phyloP scores from a whole-genome alignment of 2,888 invertebrate genomes.

The Euzetes globulus region DNA sequence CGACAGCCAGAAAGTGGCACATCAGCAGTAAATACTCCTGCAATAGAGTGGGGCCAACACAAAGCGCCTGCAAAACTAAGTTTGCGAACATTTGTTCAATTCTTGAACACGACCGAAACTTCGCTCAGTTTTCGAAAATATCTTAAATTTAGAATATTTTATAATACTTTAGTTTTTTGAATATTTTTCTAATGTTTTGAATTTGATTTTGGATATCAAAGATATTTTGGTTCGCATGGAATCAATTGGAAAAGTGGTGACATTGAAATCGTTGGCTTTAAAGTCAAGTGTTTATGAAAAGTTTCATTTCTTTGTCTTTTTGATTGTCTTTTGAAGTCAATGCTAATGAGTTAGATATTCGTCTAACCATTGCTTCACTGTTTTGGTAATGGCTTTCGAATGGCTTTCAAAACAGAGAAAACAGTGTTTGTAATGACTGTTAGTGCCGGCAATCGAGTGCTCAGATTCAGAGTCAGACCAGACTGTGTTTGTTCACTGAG shows the following conservation, averaged over 20 bases:
- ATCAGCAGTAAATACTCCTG: not conserved
- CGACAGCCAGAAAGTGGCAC: conserved; percentile 18
- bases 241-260: not conserved
- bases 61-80: not conserved
- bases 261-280: not conserved
- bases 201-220: too few relatives aligned
- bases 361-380: not conserved
- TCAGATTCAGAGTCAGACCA: not conserved
- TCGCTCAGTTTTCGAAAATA: not conserved
- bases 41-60: not conserved
- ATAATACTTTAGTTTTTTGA: not conserved
- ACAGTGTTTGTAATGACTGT: conserved; percentile 21
- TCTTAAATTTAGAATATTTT: not conserved
- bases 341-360: conserved; percentile 20
- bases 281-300: not conserved
- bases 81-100: not conserved
- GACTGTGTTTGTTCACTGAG: not conserved
- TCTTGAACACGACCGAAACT: not conserved
- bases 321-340: not conserved
- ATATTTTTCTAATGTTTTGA: not conserved
- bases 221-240: too few relatives aligned
- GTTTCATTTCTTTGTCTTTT: not conserved
- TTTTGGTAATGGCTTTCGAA: conserved; percentile 13
- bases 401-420: conserved; percentile 22
- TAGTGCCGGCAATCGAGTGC: not conserved